Evolutionary conservation across 30 jellyfish, hydroid and myxozoan species (phyloP).

Genomic region (Hydractinia echinata): DNA sequence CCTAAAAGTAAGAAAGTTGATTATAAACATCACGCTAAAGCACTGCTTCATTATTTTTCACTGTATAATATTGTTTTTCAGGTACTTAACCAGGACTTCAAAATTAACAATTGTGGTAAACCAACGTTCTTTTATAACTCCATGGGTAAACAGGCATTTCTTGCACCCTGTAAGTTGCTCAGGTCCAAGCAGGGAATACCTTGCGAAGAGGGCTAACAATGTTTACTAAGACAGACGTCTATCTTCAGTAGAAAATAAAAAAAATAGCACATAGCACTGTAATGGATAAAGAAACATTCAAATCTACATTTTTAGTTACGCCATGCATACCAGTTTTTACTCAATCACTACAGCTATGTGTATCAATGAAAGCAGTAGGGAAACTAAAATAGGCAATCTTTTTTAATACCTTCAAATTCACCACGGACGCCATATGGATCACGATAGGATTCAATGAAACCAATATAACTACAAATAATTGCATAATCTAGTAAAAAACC

Average conservation of each 20-base stretch:
- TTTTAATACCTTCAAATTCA: conserved; percentile 83
- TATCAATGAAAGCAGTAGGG: not conserved
- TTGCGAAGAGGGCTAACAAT: no score
- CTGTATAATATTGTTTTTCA: no score
- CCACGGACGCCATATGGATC: conserved; percentile 98
- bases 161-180: no score
- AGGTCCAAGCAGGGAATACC: no score
- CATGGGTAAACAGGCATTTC: no score
- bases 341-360: not conserved
- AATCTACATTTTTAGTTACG: not conserved
- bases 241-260: not conserved
- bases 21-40: not conserved
- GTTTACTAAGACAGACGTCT: no score
- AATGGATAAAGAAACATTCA: not conserved
- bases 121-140: no score
- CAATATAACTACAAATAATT: conserved; percentile 68
- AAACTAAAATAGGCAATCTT: not conserved
- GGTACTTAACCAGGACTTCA: no score
- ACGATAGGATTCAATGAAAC: conserved; percentile 90
- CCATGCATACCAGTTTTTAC: no score
- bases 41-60: not conserved
- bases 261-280: not conserved
- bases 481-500: not conserved
- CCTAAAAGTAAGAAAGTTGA: conserved; percentile 40
- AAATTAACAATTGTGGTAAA: no score